Conservation (phyloP, 1,140 invertebrate genomes). For the Sminthurinus signatus region DNA sequence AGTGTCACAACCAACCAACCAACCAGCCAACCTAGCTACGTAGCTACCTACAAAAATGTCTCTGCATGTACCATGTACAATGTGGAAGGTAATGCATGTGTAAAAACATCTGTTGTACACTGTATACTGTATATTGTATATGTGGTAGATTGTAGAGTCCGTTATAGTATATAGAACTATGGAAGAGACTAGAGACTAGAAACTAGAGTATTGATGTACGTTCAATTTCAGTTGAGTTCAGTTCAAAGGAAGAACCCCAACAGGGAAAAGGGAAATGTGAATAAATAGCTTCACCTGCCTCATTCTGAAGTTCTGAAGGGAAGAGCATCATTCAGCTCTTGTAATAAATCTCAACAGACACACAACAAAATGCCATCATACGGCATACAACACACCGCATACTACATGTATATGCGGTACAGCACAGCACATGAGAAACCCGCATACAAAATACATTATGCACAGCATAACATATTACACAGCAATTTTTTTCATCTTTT, state of each 20-base stretch:
- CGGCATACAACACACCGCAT: too few relatives aligned
- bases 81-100: neutral
- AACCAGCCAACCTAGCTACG: too few relatives aligned
- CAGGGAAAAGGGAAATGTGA: conserved; percentile 2
- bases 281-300: conserved; percentile 6
- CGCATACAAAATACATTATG: too few relatives aligned
- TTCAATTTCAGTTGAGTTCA: neutral
- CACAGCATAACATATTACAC: too few relatives aligned
- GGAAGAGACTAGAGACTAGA: neutral
- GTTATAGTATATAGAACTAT: neutral
- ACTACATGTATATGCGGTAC: too few relatives aligned
- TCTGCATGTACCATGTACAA: neutral
- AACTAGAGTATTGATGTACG: too few relatives aligned
- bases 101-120: neutral
- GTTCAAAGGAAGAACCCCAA: neutral
- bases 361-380: too few relatives aligned
- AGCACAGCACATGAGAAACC: too few relatives aligned
- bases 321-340: conserved; percentile 14
- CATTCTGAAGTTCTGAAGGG: neutral
- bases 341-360: neutral
- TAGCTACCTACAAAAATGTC: too few relatives aligned
- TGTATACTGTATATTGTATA: neutral
- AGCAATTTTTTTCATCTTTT: too few relatives aligned
- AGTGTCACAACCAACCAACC: too few relatives aligned
- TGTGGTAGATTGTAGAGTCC: neutral